Evolutionary conservation across 2,113 vertebrate genomes (phyloP), one percentile per base, ranked within the genome.

Genomic region (Heliornis fulica): DNA sequence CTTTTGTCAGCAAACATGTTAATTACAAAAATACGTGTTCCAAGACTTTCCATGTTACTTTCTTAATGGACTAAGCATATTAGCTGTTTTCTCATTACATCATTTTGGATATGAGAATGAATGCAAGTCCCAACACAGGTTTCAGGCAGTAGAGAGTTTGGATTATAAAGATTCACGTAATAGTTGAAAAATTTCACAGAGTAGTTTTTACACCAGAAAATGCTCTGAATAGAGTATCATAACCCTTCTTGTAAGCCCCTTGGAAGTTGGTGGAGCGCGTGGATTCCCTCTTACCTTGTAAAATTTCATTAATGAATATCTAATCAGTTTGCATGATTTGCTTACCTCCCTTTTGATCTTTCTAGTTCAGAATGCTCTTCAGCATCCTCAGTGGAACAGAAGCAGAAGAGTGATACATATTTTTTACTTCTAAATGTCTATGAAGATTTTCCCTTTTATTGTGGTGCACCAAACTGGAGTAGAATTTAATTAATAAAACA

Each of bases 1-100:
- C 76, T 87, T 97, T 79, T 94, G 92, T 96, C 93, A 96, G 96
- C 92, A 94, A 84, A 87, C n/a, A 16, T 41, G 64, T 23, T 95
- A 95, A 94, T 96, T 87, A 71, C 45, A 34, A 53, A 68, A 87
- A 75, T 87, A 36, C 9, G 46, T 57, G 69, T 78, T 94, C 76
- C 86, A 90, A 92, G 53, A 18, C 25, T 87, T 86, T 40, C 83
- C 5, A 3, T 50, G 19, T 75, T 69, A 87, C 56, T 36, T 90
- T 65, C 61, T 89, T 78, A 34, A 89, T 22, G 45, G 87, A 45
- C 53, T 66, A 65, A 94, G 70, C 28, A 54, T 21, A 31, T 90
- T 81, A 94, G 43, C 45, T 88, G 31, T 74, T 90, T 95, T 95
- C 93, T 92, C 95, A 96, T 96, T 86, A 96, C 93, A 74, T 95